phyloP scores from a whole-genome alignment of 2,113 vertebrate species.

The Pao palembangensis region DNA sequence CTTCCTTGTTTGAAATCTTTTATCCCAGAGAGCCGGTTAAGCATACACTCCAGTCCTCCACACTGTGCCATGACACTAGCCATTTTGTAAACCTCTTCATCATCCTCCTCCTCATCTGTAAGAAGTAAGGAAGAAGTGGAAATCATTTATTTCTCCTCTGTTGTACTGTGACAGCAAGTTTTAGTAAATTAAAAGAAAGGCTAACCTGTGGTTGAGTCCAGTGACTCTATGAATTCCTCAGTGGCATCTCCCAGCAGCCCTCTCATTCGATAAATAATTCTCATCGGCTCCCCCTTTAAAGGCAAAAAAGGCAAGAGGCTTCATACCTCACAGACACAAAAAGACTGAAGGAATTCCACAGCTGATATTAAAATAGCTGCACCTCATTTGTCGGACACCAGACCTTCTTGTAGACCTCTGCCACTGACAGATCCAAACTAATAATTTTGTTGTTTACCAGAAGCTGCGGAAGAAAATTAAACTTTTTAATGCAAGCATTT shows the following conservation, averaged over 20 bases:
- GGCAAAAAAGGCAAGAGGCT: neutral
- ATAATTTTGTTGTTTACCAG: conserved; percentile 99
- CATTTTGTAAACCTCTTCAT: conserved; percentile 99
- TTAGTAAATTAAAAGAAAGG: neutral
- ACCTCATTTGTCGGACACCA: conserved; percentile 99
- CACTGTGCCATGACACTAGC: conserved; percentile 98
- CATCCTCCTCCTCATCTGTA: conserved; percentile 96
- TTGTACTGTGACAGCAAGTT: too few species aligned
- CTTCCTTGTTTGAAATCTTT: conserved; percentile 98
- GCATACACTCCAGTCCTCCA: conserved; percentile 95
- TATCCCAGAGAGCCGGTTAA: conserved; percentile 92
- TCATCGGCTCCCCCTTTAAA: conserved; percentile 93
- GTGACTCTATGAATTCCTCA: conserved; percentile 96
- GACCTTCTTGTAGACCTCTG: conserved; percentile 98
- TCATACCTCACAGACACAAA: neutral
- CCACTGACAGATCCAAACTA: conserved; percentile 93
- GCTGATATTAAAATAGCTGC: conserved; percentile 6
- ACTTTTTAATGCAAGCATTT: neutral
- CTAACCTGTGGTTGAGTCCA: conserved; percentile 95
- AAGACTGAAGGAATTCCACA: neutral
- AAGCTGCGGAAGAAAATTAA: conserved; percentile 74
- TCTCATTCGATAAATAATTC: conserved; percentile 98
- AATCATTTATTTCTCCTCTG: neutral
- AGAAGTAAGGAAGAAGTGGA: conserved; percentile 18
- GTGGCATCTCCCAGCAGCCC: conserved; percentile 97